Conservation (phyloP, 2,888 invertebrate species). For the Cotesia congregata region DNA sequence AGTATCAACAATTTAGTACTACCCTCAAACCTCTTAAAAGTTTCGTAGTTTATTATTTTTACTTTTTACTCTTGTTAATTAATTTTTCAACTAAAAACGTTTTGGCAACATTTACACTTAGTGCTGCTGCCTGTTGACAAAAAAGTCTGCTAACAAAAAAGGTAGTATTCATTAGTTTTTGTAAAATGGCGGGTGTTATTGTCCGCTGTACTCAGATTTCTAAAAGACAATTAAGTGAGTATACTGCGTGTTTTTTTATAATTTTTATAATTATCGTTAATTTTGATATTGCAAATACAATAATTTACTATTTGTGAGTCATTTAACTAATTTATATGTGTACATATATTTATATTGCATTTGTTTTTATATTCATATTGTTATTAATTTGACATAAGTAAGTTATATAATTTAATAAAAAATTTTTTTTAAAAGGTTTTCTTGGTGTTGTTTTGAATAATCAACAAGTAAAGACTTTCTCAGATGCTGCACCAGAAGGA, state of each 20-base stretch:
- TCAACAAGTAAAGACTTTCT: slow-evolving; percentile 61
- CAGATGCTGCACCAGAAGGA: slow-evolving; percentile 66
- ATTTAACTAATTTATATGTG: not conserved
- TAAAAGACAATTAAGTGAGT: slow-evolving; percentile 6
- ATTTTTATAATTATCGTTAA: not conserved
- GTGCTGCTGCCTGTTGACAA: too few species aligned
- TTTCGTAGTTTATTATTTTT: too few species aligned
- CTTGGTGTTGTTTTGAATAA: slow-evolving; percentile 58
- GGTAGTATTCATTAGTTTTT: not conserved
- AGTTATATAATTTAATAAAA: slow-evolving; percentile 8
- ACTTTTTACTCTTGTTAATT: too few species aligned
- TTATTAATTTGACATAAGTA: not conserved
- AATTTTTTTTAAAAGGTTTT: slow-evolving; percentile 58
- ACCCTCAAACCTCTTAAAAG: too few species aligned
- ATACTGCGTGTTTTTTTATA: not conserved
- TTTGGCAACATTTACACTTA: too few species aligned
- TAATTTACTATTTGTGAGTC: not conserved
- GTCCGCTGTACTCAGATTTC: slow-evolving; percentile 2
- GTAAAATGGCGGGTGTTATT: slow-evolving; percentile 15
- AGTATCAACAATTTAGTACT: too few species aligned
- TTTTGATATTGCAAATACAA: not conserved
- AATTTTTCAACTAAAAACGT: too few species aligned
- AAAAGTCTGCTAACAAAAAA: too few species aligned
- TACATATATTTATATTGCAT: not conserved
- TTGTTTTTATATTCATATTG: not conserved